phyloP scores from a whole-genome alignment of 92 coral and sea anemone species.

The Nematostella vectensis region DNA sequence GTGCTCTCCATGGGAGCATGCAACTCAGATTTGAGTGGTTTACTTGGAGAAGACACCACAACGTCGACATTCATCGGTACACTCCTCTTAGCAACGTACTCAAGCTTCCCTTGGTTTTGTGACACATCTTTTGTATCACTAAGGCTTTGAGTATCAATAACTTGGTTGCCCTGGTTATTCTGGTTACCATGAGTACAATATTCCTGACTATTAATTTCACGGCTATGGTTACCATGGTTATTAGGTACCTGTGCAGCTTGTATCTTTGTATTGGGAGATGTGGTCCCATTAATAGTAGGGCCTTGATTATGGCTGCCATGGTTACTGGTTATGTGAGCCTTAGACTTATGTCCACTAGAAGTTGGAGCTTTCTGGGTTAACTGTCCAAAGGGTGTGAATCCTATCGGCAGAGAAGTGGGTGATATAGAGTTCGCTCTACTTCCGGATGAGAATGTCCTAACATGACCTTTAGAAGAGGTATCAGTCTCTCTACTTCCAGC shows the following conservation, averaged over 20 bases:
- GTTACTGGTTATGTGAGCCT: conserved; percentile 20
- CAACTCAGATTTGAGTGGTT: background rate
- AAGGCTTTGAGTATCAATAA: background rate
- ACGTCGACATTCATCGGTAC: background rate
- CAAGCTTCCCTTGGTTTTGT: too few species aligned
- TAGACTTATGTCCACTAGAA: background rate
- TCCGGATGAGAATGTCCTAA: conserved; percentile 2
- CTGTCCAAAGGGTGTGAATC: conserved; percentile 22
- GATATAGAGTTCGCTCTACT: background rate
- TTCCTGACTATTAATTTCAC: background rate
- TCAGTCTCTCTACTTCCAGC: too few species aligned
- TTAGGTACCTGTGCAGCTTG: conserved; percentile 1
- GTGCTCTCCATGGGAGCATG: background rate
- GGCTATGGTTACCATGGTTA: background rate
- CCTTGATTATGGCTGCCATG: background rate
- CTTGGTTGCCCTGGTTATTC: background rate
- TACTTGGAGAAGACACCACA: background rate
- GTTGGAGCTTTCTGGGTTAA: background rate
- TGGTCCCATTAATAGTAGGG: background rate
- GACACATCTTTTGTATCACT: too few species aligned
- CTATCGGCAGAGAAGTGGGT: background rate
- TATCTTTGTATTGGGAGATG: conserved; percentile 9
- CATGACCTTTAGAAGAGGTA: conserved; percentile 4
- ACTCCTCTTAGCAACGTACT: background rate
- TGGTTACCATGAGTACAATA: background rate